Evolutionary conservation across 2,888 invertebrate genomes (phyloP), one percentile per base, ranked within the genome.

Genomic region (Meliscaeva auricollis): DNA sequence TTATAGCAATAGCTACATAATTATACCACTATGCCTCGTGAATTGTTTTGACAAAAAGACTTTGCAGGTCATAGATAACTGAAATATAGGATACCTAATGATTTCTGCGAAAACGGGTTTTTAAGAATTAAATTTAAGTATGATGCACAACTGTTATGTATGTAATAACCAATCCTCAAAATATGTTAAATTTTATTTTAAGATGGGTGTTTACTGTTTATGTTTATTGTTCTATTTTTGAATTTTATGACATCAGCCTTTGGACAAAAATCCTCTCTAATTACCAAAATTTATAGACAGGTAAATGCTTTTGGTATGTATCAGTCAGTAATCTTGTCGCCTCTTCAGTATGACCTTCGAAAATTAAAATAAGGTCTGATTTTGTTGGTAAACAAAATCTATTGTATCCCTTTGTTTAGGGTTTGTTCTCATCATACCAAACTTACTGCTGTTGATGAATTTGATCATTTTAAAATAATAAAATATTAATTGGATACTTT

Each of bases 351-450:
- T 50, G 73, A 44, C 82, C 82, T 83, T 78, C 73, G n/a, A 32
- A 46, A 48, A 9, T 41, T 62, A 22, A 35, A n/a, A 30, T 30
- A 20, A 17, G 41, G 38, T 41, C 73, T 83, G 62, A 83, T 83
- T 83, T 56, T 68, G 54, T 78, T 77, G 68, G 54, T 83, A 83
- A 83, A 83, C 78, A 83, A 66, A 56, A 9, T 62, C 69, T 64
- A 69, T 74, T 73, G 60, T 74, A 69, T 78, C 83, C 68, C 48
- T 74, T 83, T 78, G 78, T 83, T 17, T 41, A 15, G 32, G 54
- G 52, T 54, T 82, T 68, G 54, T 73, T 68, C 56, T 41, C 78
- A 41, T 56, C 73, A n/a, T n/a, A 41, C 54, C 46, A 46, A 46
- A 46, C 17, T 46, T 6, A 3, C 11, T 11, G 11, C 46, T 62